These are phyloP conservation scores for Nothoprocta perdicaria DNA, from an alignment of 2,113 vertebrate species.

Conservation along the genomic window DNA sequence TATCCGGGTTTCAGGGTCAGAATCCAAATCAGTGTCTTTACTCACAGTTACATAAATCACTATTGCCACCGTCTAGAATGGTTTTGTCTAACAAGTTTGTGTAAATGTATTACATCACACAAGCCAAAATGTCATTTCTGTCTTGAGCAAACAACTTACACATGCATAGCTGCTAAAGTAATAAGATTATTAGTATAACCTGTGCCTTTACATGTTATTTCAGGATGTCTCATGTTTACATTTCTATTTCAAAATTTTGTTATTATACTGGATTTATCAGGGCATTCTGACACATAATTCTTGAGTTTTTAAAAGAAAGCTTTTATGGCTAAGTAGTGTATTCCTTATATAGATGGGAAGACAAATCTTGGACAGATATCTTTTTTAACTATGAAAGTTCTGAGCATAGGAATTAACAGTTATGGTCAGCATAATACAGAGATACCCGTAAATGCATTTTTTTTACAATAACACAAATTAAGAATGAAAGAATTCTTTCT, in stretches of 20 bases:
- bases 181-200: neutral
- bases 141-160: neutral
- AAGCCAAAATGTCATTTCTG: neutral
- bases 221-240: neutral
- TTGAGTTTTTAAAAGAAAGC: neutral
- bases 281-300: neutral
- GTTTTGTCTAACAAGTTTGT: constrained; percentile 1
- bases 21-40: neutral
- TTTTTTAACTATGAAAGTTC: neutral
- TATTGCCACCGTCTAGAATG: constrained; percentile 4
- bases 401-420: neutral
- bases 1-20: neutral
- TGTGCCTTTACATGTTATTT: neutral
- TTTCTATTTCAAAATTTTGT: neutral
- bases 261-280: neutral
- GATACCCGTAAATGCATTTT: neutral
- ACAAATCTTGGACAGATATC: neutral
- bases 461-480: neutral
- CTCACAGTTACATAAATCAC: neutral
- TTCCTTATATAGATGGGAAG: neutral
- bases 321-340: neutral
- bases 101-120: constrained; percentile 1
- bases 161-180: neutral
- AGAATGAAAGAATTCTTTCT: neutral
- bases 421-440: neutral